These are phyloP conservation scores for Cactoblastis cactorum DNA, from an alignment of 2,888 invertebrate species.

Conservation along the genomic window DNA sequence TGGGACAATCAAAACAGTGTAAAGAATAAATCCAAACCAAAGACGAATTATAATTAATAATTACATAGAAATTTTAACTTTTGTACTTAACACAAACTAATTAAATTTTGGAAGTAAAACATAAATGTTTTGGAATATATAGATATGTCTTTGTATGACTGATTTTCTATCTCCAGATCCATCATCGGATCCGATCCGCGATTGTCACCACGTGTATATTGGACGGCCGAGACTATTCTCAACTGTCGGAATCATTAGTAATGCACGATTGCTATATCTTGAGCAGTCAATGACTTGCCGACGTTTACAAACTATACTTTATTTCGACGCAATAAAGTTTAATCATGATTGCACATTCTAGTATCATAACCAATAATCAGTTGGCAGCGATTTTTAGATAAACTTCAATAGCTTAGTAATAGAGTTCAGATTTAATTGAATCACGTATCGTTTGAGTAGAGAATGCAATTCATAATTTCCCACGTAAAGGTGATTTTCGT, in stretches of 20 bases:
- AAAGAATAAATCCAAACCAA: too few species aligned
- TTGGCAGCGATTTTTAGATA: background rate
- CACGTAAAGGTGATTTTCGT: background rate
- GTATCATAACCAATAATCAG: background rate
- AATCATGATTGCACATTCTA: background rate
- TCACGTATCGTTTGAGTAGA: background rate
- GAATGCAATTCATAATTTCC: background rate
- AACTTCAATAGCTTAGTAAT: background rate
- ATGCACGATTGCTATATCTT: background rate
- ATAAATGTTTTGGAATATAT: too few species aligned
- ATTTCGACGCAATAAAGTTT: background rate
- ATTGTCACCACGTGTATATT: background rate
- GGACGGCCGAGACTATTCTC: background rate
- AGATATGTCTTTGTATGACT: background rate
- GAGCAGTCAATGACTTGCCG: background rate
- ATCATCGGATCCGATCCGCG: background rate
- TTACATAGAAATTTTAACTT: too few species aligned
- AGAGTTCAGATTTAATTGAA: background rate
- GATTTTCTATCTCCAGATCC: background rate
- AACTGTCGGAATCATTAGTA: slow-evolving; percentile 4
- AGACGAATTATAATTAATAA: too few species aligned
- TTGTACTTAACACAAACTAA: too few species aligned
- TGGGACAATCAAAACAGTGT: too few species aligned
- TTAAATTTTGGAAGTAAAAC: too few species aligned
- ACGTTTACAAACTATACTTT: background rate